A percentile compares a stretch with the other conserved stretches of the same genome.
These are phyloP conservation scores for Pharmacophagus antenor DNA, from an alignment of 2,888 invertebrate species.

Conservation along the genomic window DNA sequence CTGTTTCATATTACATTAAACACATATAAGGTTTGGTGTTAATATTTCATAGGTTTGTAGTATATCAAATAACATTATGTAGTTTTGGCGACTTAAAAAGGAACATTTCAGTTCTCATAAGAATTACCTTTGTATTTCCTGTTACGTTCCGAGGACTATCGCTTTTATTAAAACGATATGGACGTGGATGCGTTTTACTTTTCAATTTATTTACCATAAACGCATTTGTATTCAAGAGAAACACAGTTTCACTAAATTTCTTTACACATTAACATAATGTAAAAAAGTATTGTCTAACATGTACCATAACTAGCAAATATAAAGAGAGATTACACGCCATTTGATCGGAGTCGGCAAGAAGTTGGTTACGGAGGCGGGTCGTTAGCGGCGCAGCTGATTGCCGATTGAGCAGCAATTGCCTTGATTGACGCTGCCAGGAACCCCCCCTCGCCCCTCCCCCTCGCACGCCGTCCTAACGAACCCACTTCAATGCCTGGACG, in stretches of 20 bases:
- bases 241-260: background rate
- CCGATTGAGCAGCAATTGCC: slow-evolving; percentile 81
- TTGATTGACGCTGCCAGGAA: slow-evolving; percentile 72
- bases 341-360: slow-evolving; percentile 61
- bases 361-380: slow-evolving; percentile 68
- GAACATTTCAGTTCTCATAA: no score
- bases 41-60: background rate
- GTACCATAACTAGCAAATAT: slow-evolving; percentile 42
- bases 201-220: no score
- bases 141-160: no score
- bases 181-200: no score
- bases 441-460: slow-evolving; percentile 32
- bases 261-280: background rate
- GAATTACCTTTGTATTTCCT: no score
- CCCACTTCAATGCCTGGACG: slow-evolving; percentile 70
- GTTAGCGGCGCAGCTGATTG: slow-evolving; percentile 76
- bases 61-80: no score
- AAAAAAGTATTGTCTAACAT: slow-evolving; percentile 35
- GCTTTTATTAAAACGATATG: no score
- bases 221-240: no score
- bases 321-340: slow-evolving; percentile 47
- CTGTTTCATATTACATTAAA: background rate
- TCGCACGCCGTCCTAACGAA: slow-evolving; percentile 63
- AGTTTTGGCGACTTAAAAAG: no score
- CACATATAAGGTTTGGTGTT: background rate